These are phyloP conservation scores for Agriopis aurantiaria DNA, from an alignment of 2,888 invertebrate species.

Conservation along the genomic window DNA sequence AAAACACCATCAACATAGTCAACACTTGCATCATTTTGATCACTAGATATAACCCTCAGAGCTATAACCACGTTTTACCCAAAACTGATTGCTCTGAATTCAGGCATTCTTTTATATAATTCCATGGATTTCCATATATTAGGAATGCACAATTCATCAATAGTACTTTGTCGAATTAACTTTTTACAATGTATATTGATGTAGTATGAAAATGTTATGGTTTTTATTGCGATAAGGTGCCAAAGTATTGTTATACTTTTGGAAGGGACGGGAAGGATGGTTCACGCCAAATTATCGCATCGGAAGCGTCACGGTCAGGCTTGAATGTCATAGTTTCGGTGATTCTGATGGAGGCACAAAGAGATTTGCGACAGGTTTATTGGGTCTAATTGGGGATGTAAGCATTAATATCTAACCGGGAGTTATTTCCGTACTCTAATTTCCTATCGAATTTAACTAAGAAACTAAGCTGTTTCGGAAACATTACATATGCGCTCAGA, in stretches of 20 bases:
- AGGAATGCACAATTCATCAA: neutral
- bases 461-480: neutral
- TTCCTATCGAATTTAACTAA: neutral
- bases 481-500: neutral
- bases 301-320: constrained; percentile 56
- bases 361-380: constrained; percentile 50
- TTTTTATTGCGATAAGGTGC: constrained; percentile 15
- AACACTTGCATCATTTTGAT: constrained; percentile 39
- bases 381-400: constrained; percentile 39
- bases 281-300: constrained; percentile 49
- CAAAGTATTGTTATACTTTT: constrained; percentile 4
- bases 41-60: too few relatives aligned
- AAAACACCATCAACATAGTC: constrained; percentile 33
- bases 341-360: constrained; percentile 58
- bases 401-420: neutral
- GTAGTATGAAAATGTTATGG: neutral
- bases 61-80: constrained; percentile 3
- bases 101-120: constrained; percentile 23
- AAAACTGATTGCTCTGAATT: constrained; percentile 18
- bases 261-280: constrained; percentile 34
- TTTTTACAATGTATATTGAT: neutral
- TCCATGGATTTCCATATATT: neutral
- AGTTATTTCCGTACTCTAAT: neutral
- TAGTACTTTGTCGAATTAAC: constrained; percentile 11
- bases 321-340: constrained; percentile 54